phyloP scores from a whole-genome alignment of 2,888 invertebrate genomes.

The Trissolcus japonicus region DNA sequence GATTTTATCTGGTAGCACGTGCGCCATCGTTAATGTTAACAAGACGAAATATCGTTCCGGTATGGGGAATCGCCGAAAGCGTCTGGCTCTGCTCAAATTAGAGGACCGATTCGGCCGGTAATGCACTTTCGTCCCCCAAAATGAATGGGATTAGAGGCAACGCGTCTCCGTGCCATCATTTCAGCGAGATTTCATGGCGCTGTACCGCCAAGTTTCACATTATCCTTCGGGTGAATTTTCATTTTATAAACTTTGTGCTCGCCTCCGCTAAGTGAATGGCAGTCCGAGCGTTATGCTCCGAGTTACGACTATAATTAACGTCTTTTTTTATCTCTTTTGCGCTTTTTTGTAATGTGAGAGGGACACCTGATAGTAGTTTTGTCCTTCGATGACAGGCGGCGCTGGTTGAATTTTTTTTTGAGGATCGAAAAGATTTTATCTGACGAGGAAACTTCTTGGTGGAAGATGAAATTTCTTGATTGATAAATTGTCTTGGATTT shows the following conservation, averaged over 20 bases:
- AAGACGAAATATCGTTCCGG: constrained; percentile 10
- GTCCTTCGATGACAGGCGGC: too few relatives aligned
- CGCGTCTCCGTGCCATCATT: constrained; percentile 8
- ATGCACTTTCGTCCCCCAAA: constrained; percentile 21
- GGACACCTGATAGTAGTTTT: too few relatives aligned
- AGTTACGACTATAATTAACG: constrained; percentile 26
- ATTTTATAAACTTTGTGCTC: constrained; percentile 33
- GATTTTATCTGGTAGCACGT: constrained; percentile 15
- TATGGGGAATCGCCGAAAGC: constrained; percentile 11
- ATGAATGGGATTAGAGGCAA: constrained; percentile 21
- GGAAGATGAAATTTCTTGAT: too few relatives aligned
- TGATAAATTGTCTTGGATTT: too few relatives aligned
- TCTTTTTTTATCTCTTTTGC: constrained; percentile 3
- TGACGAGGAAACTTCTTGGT: too few relatives aligned
- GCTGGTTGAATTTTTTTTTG: too few relatives aligned
- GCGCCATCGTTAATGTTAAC: constrained; percentile 24
- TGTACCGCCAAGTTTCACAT: constrained; percentile 9
- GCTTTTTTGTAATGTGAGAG: too few relatives aligned
- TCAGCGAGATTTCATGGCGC: constrained; percentile 13
- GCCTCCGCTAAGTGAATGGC: constrained; percentile 13
- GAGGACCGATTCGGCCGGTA: constrained; percentile 11
- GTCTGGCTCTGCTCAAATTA: constrained; percentile 6
- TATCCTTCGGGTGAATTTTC: constrained; percentile 33
- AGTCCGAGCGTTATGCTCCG: constrained; percentile 18
- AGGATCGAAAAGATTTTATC: too few relatives aligned